phyloP scores from a whole-genome alignment of 2,888 invertebrate species.

The Sinohyriopsis cumingii region DNA sequence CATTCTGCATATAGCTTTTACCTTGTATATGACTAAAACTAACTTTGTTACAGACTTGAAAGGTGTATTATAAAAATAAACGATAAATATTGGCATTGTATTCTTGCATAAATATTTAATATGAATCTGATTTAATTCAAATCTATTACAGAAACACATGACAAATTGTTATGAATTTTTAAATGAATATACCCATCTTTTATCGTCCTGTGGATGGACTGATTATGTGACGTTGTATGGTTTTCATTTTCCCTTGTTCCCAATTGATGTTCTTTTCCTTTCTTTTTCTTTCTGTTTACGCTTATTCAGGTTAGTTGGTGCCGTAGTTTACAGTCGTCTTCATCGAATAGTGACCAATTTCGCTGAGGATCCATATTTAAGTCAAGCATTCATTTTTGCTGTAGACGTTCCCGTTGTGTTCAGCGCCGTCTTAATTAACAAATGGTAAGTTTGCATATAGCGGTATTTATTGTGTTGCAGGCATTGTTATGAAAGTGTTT shows the following conservation, averaged over 20 bases:
- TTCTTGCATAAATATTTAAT: no score
- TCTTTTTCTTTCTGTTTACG: not conserved
- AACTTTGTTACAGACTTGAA: no score
- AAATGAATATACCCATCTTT: no score
- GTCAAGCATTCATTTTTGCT: constrained; percentile 47
- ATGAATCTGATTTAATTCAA: no score
- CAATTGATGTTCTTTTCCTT: not conserved
- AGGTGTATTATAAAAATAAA: no score
- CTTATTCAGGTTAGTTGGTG: constrained; percentile 47
- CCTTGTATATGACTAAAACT: no score
- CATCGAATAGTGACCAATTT: constrained; percentile 43
- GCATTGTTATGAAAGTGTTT: no score
- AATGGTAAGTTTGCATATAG: constrained; percentile 47
- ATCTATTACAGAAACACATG: no score
- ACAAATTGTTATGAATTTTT: no score
- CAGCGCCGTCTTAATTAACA: constrained; percentile 56
- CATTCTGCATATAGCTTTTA: no score
- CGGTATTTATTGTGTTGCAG: no score
- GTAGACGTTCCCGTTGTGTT: constrained; percentile 56
- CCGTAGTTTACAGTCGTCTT: constrained; percentile 56
- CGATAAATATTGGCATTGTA: no score
- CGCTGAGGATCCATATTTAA: constrained; percentile 45
- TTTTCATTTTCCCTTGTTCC: not conserved
- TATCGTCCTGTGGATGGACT: not conserved
- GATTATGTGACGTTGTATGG: not conserved